phyloP scores from a whole-genome alignment of 2,797 vertebrate genomes.

The Lithobates sylvaticus region DNA sequence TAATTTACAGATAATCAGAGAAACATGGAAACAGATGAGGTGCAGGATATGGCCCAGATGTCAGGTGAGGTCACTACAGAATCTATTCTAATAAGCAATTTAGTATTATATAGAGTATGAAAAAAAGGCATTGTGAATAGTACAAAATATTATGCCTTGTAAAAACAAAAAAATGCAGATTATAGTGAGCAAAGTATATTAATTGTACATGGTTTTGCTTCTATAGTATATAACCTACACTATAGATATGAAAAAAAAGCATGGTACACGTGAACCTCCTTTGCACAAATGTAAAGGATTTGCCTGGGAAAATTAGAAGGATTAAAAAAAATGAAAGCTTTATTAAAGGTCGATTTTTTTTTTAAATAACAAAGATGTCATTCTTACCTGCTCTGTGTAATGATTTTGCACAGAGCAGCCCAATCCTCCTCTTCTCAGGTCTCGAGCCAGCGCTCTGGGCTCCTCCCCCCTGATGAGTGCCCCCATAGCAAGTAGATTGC shows the following conservation, averaged over 20 bases:
- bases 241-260: not conserved
- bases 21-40: slow-evolving; percentile 97
- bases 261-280: too few relatives aligned
- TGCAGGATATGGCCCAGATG: slow-evolving; percentile 97
- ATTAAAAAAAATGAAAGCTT: too few relatives aligned
- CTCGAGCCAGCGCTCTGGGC: too few relatives aligned
- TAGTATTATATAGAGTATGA: not conserved
- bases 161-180: not conserved
- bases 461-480: too few relatives aligned
- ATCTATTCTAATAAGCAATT: slow-evolving; percentile 24
- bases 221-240: too few relatives aligned
- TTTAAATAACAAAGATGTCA: too few relatives aligned
- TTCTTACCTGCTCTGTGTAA: too few relatives aligned
- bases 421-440: too few relatives aligned
- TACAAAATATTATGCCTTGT: not conserved
- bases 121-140: not conserved
- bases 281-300: not conserved
- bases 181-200: not conserved
- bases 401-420: too few relatives aligned
- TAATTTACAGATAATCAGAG: slow-evolving; percentile 86
- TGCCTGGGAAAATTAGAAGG: too few relatives aligned
- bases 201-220: not conserved
- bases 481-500: too few relatives aligned
- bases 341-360: too few relatives aligned
- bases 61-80: slow-evolving; percentile 85